Percentiles rank a stretch among this genome's conserved stretches.
Evolutionary conservation across 2,797 vertebrate genomes (phyloP).

Genomic region (Rhodeus uyekii): DNA sequence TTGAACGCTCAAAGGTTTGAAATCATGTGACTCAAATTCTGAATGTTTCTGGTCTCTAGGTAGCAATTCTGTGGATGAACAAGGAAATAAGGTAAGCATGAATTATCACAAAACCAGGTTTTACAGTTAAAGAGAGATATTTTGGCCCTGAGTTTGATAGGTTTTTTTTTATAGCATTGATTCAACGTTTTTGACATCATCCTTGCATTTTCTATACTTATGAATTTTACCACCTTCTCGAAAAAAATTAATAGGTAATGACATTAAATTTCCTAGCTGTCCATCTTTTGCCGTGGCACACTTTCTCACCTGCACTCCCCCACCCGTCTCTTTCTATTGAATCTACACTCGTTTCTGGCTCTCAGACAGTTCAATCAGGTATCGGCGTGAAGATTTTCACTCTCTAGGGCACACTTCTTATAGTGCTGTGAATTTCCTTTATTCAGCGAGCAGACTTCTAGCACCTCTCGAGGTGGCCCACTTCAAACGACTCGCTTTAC

Average conservation of each 20-base stretch:
- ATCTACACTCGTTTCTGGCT: not conserved
- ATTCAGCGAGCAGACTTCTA: conserved; percentile 57
- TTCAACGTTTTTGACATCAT: not conserved
- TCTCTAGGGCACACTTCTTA: conserved; percentile 49
- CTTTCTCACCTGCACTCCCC: conserved; percentile 26
- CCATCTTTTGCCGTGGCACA: too few relatives aligned
- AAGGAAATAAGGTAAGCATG: conserved; percentile 80
- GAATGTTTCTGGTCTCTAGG: conserved; percentile 68
- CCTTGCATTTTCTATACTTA: not conserved
- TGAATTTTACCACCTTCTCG: not conserved
- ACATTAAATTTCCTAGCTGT: too few relatives aligned
- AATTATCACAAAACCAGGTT: conserved; percentile 16
- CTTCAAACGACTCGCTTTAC: conserved; percentile 49
- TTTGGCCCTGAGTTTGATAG: too few relatives aligned
- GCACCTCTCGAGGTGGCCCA: conserved; percentile 38
- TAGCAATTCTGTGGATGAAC: conserved; percentile 86
- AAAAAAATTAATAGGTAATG: conserved; percentile 8
- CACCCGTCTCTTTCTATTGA: conserved; percentile 5
- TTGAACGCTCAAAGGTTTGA: not conserved
- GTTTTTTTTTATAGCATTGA: too few relatives aligned
- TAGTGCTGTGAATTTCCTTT: conserved; percentile 36
- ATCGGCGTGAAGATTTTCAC: conserved; percentile 1
- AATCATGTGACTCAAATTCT: not conserved
- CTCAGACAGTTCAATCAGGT: conserved; percentile 32
- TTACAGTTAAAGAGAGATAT: too few relatives aligned